phyloP scores from a whole-genome alignment of 2,113 vertebrate genomes.

The Coreoperca whiteheadi region DNA sequence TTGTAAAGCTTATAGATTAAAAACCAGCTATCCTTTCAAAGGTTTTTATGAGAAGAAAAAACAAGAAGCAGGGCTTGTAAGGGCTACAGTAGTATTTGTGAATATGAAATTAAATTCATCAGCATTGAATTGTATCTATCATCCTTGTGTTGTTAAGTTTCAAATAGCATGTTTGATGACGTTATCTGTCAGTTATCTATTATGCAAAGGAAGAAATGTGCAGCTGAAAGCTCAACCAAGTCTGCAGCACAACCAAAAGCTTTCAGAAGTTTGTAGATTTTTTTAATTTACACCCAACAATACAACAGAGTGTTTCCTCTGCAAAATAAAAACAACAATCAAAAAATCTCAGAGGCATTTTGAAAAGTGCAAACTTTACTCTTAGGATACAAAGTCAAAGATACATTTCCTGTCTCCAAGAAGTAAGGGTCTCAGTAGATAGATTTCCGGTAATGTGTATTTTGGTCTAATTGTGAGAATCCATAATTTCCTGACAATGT shows the following conservation, averaged over 20 bases:
- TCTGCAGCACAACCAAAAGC: neutral
- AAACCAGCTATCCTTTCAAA: neutral
- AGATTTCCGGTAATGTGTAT: neutral
- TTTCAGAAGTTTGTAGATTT: neutral
- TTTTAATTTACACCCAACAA: neutral
- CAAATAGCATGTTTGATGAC: conserved; percentile 27
- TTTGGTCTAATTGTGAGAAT: neutral
- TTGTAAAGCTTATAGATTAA: neutral
- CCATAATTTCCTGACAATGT: neutral
- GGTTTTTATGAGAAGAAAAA: neutral
- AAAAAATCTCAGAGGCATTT: neutral
- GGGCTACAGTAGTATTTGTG: neutral
- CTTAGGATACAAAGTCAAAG: neutral
- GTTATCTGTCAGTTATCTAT: conserved; percentile 2
- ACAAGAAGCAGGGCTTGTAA: neutral
- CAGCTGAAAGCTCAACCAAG: neutral
- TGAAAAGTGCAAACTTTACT: neutral
- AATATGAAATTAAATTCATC: neutral
- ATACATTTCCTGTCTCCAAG: neutral
- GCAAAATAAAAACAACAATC: neutral
- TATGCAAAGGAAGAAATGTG: neutral
- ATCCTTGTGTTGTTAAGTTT: neutral
- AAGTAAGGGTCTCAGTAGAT: neutral
- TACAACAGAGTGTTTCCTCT: neutral
- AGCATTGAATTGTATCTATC: neutral